Evolutionary conservation across 2,113 vertebrate genomes (phyloP).

Genomic region (Syngnathoides biaculeatus): DNA sequence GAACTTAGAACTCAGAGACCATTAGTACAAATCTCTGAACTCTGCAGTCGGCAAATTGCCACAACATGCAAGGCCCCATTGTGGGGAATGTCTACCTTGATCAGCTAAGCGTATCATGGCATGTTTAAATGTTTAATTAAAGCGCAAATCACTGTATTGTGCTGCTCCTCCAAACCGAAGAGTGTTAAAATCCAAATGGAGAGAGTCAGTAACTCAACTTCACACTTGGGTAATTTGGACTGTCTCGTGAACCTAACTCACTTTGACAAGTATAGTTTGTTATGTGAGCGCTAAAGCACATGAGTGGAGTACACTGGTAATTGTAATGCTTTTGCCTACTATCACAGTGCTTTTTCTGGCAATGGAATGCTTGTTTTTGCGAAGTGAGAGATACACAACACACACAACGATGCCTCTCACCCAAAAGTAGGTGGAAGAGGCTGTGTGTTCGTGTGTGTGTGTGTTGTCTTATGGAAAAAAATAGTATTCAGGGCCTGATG

Average conservation of each 20-base stretch:
- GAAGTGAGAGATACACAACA: too few species aligned
- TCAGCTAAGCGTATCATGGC: not conserved
- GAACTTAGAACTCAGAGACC: not conserved
- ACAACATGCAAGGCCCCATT: not conserved
- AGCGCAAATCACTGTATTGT: not conserved
- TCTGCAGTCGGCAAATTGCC: not conserved
- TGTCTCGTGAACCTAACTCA: not conserved
- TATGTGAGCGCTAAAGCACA: not conserved
- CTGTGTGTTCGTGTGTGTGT: too few species aligned
- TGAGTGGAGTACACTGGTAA: not conserved
- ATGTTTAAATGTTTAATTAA: not conserved
- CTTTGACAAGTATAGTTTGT: not conserved
- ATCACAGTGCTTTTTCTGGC: not conserved
- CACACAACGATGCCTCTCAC: too few species aligned
- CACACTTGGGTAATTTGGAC: not conserved
- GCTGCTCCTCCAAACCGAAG: not conserved
- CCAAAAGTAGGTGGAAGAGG: too few species aligned
- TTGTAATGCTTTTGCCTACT: not conserved
- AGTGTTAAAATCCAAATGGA: not conserved
- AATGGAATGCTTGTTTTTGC: too few species aligned
- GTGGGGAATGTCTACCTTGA: not conserved
- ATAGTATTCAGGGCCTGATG: too few species aligned
- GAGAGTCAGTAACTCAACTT: not conserved
- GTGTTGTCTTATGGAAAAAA: too few species aligned
- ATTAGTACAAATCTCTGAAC: not conserved